phyloP scores from a whole-genome alignment of 1,140 invertebrate species.

The Sycobia sp. region DNA sequence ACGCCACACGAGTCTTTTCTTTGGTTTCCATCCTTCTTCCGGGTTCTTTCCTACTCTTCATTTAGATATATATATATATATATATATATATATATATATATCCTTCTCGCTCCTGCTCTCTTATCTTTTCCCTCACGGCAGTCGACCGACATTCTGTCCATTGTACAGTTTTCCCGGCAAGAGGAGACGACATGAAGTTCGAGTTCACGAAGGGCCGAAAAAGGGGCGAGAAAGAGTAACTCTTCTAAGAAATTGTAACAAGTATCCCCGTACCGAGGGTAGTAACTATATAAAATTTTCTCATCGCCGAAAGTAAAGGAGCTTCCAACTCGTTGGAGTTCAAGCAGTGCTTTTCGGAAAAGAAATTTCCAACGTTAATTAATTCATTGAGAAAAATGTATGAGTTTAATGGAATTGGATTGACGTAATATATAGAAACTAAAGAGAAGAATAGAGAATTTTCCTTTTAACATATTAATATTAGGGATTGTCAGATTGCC shows the following conservation, averaged over 20 bases:
- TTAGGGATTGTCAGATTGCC: too few relatives aligned
- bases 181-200: not conserved
- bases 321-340: not conserved
- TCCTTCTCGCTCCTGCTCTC: too few relatives aligned
- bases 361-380: slow-evolving; percentile 15
- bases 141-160: not conserved
- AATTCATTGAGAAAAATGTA: slow-evolving; percentile 11
- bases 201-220: not conserved
- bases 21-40: not conserved
- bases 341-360: not conserved
- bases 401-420: not conserved
- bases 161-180: slow-evolving; percentile 3
- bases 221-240: not conserved
- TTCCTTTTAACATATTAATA: too few relatives aligned
- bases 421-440: too few relatives aligned
- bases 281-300: slow-evolving; percentile 16
- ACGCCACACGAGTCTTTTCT: not conserved
- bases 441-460: too few relatives aligned
- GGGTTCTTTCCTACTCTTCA: not conserved
- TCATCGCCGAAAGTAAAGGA: slow-evolving; percentile 9
- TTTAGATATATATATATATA: too few relatives aligned
- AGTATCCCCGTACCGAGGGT: not conserved
- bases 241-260: slow-evolving; percentile 1
- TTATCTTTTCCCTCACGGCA: too few relatives aligned
- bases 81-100: too few relatives aligned